Conservation (phyloP, 2,797 vertebrate species). For the Ara ararauna region DNA sequence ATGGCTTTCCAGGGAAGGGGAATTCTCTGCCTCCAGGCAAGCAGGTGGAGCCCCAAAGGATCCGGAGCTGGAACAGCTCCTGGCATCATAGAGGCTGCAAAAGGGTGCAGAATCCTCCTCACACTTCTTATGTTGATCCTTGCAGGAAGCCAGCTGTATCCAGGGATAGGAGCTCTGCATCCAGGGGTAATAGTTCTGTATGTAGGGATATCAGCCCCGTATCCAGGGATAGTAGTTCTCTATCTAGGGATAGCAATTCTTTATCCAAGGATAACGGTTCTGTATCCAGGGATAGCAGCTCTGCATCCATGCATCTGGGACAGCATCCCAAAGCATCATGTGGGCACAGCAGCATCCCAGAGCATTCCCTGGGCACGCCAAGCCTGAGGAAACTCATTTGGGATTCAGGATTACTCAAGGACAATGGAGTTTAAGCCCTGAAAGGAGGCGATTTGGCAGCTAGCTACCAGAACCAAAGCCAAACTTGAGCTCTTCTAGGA, state of each 20-base stretch:
- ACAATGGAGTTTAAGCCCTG: background rate
- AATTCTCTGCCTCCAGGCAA: background rate
- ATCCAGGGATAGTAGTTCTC: background rate
- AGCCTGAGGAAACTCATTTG: background rate
- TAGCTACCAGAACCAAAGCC: background rate
- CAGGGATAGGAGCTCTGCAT: background rate
- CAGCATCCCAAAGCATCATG: background rate
- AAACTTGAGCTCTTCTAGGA: background rate
- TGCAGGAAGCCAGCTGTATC: background rate
- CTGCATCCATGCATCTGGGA: background rate
- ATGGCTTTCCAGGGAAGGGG: background rate
- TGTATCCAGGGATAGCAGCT: background rate
- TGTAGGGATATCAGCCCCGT: background rate
- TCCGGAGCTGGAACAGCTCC: background rate
- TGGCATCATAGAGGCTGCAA: background rate
- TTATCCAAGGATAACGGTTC: background rate
- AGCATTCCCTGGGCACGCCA: background rate
- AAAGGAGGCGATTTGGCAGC: background rate
- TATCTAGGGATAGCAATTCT: background rate
- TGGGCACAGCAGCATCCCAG: background rate
- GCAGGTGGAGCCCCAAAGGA: background rate
- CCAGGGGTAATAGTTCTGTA: background rate
- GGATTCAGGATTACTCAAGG: background rate
- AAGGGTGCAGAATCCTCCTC: background rate
- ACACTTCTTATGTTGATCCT: background rate